Evolutionary conservation across 2,797 vertebrate species (phyloP).

Genomic region (Darevskia mixta): DNA sequence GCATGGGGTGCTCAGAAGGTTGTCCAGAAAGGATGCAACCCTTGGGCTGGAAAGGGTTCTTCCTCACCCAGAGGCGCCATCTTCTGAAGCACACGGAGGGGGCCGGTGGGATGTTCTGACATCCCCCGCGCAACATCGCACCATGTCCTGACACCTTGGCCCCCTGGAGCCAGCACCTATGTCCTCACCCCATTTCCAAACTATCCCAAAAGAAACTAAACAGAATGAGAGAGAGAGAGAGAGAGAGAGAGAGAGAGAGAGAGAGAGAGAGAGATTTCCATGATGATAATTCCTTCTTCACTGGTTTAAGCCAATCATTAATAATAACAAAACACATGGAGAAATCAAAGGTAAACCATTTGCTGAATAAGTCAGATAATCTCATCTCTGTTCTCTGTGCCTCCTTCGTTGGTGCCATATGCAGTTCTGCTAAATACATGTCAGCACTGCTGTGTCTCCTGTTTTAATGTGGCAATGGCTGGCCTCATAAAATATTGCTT

Average conservation of each 20-base stretch:
- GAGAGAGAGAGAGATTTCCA: background rate
- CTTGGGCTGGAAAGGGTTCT: too few species aligned
- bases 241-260: background rate
- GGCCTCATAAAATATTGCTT: conserved; percentile 74
- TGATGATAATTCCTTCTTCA: conserved; percentile 54
- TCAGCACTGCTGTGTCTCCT: conserved; percentile 67
- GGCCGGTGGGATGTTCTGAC: too few species aligned
- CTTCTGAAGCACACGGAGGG: too few species aligned
- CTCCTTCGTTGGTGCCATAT: conserved; percentile 59
- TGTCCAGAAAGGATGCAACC: too few species aligned
- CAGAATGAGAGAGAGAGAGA: background rate
- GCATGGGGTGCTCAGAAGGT: too few species aligned
- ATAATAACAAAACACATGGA: conserved; percentile 20
- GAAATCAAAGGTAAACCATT: conserved; percentile 61
- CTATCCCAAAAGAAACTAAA: background rate
- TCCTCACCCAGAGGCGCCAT: too few species aligned
- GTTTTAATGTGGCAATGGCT: conserved; percentile 75
- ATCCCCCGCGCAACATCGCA: too few species aligned
- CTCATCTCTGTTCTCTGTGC: conserved; percentile 75
- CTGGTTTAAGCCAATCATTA: conserved; percentile 39
- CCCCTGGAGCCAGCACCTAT: too few species aligned
- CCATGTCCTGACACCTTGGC: too few species aligned
- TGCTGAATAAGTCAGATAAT: conserved; percentile 73
- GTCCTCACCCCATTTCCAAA: background rate
- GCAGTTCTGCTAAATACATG: conserved; percentile 74